Evolutionary conservation across 2,888 invertebrate genomes (phyloP), one percentile per base, ranked within the genome.

Genomic region (Anthophora plumipes): DNA sequence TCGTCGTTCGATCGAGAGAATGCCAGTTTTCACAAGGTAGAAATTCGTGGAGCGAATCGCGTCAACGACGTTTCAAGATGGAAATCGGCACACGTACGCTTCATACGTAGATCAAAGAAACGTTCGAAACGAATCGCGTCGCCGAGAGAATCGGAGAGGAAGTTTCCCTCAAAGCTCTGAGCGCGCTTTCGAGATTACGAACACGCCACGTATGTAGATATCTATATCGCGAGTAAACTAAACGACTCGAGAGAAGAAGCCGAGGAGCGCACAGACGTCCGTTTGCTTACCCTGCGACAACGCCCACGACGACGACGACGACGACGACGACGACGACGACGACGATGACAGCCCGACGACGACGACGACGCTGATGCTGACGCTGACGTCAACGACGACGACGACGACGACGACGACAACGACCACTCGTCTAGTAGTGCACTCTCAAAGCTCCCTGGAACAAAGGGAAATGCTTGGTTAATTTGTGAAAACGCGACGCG

Each of bases 381-480:
- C 63, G 57, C 20, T 20, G 54, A 46, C 57, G 41, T 22, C 63
- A 55, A 39, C 41, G 57, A 39, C 70, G 39, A 52, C 60, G 52
- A 43, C 57, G 50, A 46, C 50, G 54, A 54, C 67, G 52, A 20
- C 60, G 48, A 77, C 54, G 61, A 14, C 63, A 20, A 69, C 69
- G 57, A 50, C 50, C 59, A 43, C 59, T 64, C 43, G 70, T 50
- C 50, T 76, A 14, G 57, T 76, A 14, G 57, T 31, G 70, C 69
- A 55, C 67, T 70, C 67, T 85, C 64, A 75, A 54, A 78, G 50
- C 50, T 73, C 69, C 64, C 88, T 88, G 80, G 5, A 87, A 88
- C 78, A 83, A 70, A 86, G 43, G 46, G 39, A 72, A 75, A 31
- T 8, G 11, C 20, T 50, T 46, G 12, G 55, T 75, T 59, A 59